Conservation (phyloP, 1,140 invertebrate species). For the Rhyacophila brunnea region DNA sequence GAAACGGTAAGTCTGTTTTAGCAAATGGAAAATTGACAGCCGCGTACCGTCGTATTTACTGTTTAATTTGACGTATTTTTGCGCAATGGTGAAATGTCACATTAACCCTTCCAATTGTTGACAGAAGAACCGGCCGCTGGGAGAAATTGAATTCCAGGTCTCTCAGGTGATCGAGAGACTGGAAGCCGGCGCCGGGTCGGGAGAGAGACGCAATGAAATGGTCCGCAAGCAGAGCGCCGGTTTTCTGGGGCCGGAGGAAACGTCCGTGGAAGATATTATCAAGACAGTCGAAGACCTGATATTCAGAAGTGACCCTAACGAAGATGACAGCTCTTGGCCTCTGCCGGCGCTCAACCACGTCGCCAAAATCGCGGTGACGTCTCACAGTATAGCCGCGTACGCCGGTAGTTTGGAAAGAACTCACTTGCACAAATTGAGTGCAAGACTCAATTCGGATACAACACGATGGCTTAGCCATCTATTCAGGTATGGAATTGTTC, state of each 20-base stretch:
- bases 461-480: conserved; percentile 73
- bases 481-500: conserved; percentile 62
- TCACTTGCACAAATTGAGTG: conserved; percentile 64
- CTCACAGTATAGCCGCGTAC: conserved; percentile 70
- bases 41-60: not conserved
- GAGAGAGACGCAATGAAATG: conserved; percentile 39
- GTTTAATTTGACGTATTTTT: not conserved
- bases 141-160: conserved; percentile 64
- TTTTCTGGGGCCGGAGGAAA: conserved; percentile 49
- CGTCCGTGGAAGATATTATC: conserved; percentile 48
- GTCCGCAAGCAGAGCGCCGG: conserved; percentile 45
- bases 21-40: not conserved
- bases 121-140: conserved; percentile 52
- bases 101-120: conserved; percentile 15
- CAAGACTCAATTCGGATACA: conserved; percentile 66
- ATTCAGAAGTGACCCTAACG: conserved; percentile 26
- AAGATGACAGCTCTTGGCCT: conserved; percentile 27
- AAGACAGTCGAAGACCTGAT: conserved; percentile 36
- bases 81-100: conserved; percentile 3
- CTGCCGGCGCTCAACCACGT: conserved; percentile 40
- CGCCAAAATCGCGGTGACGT: conserved; percentile 62
- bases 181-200: conserved; percentile 58
- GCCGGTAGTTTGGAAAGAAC: conserved; percentile 63
- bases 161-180: conserved; percentile 64
- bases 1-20: conserved; percentile 6